phyloP scores from a whole-genome alignment of 2,113 vertebrate species.

The Pampusana beccarii region DNA sequence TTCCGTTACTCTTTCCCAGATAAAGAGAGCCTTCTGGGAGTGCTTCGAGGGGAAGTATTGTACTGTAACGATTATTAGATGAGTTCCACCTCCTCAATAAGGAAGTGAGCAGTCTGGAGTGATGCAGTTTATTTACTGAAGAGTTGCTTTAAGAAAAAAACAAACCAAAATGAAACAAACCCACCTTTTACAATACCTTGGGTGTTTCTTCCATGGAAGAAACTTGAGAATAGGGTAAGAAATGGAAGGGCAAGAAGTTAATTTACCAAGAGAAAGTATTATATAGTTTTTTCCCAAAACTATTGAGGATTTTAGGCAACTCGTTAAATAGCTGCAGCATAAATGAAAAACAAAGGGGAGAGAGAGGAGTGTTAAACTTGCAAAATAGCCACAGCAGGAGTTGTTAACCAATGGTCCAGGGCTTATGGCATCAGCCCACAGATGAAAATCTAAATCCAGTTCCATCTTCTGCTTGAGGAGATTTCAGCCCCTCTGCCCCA shows the following conservation, averaged over 20 bases:
- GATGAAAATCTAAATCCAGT: neutral
- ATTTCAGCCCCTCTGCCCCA: neutral
- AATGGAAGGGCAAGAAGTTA: neutral
- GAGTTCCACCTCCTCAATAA: slow-evolving; percentile 9
- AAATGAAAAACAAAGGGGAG: neutral
- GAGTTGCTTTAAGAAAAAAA: neutral
- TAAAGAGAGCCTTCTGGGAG: slow-evolving; percentile 14
- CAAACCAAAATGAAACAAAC: neutral
- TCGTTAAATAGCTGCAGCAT: neutral
- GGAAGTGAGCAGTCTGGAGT: neutral
- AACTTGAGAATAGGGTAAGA: neutral
- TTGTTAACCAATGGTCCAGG: neutral
- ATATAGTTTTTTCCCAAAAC: neutral
- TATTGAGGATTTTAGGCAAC: neutral
- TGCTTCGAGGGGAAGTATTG: neutral
- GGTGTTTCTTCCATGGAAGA: neutral
- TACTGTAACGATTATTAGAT: neutral
- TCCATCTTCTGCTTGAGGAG: neutral
- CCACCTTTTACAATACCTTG: neutral
- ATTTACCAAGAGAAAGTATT: neutral
- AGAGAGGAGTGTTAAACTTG: neutral
- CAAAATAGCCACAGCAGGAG: neutral
- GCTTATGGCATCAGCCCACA: neutral
- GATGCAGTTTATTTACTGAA: neutral
- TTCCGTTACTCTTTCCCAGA: slow-evolving; percentile 11